These are phyloP conservation scores for Drosophila ohnishii DNA, from an alignment of 1,140 invertebrate species.

Conservation along the genomic window DNA sequence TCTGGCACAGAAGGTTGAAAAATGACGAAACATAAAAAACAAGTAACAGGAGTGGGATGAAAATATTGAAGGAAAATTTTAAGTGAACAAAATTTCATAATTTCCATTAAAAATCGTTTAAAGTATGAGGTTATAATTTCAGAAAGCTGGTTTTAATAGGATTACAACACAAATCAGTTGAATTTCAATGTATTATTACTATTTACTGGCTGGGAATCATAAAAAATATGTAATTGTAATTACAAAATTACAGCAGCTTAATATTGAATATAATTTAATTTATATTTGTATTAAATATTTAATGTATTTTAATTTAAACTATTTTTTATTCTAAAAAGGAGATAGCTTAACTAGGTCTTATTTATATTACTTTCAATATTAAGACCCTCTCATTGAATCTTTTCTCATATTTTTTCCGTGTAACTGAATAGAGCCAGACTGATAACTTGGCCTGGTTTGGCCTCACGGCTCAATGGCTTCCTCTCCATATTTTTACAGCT, in stretches of 20 bases:
- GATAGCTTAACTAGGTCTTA: neutral
- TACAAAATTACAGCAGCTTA: no score
- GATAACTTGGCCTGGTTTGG: constrained; percentile 8
- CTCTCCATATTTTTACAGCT: constrained; percentile 24
- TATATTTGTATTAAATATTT: no score
- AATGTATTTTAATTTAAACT: no score
- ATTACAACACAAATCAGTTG: neutral
- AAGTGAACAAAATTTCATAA: neutral
- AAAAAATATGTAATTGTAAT: neutral
- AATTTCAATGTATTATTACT: neutral
- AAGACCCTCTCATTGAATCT: no score
- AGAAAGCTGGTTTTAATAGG: neutral
- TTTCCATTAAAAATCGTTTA: neutral
- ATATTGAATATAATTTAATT: no score
- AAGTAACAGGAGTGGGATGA: neutral
- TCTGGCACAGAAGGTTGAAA: constrained; percentile 28
- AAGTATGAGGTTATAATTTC: neutral
- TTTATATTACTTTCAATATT: neutral
- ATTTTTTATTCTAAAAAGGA: no score
- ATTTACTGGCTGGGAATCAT: neutral
- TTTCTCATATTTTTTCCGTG: neutral
- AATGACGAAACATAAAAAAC: neutral
- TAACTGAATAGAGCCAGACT: neutral
- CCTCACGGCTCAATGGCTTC: constrained; percentile 27
- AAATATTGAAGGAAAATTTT: neutral